phyloP scores from a whole-genome alignment of 2,888 invertebrate species.

The Lasioglossum pauxillum region DNA sequence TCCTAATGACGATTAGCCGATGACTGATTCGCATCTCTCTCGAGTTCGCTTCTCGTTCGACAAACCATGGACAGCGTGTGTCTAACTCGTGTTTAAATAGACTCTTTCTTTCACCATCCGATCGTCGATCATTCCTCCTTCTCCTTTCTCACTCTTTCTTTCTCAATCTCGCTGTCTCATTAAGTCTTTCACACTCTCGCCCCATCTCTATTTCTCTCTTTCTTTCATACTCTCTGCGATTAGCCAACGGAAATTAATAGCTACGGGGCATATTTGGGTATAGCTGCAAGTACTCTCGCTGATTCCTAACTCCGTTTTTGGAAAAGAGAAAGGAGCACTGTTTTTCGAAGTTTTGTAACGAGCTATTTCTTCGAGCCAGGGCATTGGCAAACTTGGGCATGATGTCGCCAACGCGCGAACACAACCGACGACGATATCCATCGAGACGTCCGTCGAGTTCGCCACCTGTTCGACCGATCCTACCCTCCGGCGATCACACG shows the following conservation, averaged over 20 bases:
- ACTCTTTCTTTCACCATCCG: not conserved
- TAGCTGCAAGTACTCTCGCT: slow-evolving; percentile 80
- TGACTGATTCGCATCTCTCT: not conserved
- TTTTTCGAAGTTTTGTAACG: slow-evolving; percentile 65
- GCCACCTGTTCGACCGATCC: not conserved
- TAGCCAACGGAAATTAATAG: slow-evolving; percentile 19
- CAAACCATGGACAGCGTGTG: not conserved
- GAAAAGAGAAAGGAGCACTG: slow-evolving; percentile 74
- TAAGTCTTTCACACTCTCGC: not conserved
- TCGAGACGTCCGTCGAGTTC: slow-evolving; percentile 39
- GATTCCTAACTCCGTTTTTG: slow-evolving; percentile 77
- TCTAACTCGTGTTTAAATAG: not conserved
- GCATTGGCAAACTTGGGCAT: slow-evolving; percentile 91
- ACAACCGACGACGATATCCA: slow-evolving; percentile 17
- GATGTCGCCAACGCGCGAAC: slow-evolving; percentile 83
- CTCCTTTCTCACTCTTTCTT: not conserved
- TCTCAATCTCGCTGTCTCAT: not conserved
- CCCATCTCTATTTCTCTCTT: not conserved
- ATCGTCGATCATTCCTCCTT: slow-evolving; percentile 5
- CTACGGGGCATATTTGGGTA: slow-evolving; percentile 79
- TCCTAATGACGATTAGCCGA: not conserved
- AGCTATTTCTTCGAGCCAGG: slow-evolving; percentile 89
- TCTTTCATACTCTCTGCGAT: not conserved
- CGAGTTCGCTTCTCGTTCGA: not conserved
- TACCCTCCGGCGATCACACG: slow-evolving; percentile 1